Evolutionary conservation across 2,113 vertebrate genomes (phyloP), one percentile per base, ranked within the genome.

Genomic region (Alouatta palliata): DNA sequence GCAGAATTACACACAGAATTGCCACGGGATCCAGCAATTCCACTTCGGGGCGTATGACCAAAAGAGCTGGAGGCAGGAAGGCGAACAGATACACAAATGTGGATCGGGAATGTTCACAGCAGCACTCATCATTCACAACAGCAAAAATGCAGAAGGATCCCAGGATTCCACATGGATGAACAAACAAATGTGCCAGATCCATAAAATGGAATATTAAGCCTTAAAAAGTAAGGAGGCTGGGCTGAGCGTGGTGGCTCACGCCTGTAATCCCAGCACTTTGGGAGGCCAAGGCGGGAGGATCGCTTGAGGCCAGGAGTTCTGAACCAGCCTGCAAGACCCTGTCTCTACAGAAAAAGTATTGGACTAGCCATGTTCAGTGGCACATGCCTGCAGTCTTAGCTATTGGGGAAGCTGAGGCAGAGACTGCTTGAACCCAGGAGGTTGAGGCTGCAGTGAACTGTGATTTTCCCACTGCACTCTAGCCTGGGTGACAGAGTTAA

Each of bases 21-120:
- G 43, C 56, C 25, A 2, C 0, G 11, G 12, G 16, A 40, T 13
- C n/a, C 14, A 19, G 3, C 52, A 13, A 32, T 23, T 80, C 66
- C 47, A 4, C 54, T 43, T 81, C 35, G 58, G 40, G 32, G 27
- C 8, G 2, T 2, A 1, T 3, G 49, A 23, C 71, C 73, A 37
- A 25, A 32, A 76, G 52, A 17, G 4, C 0, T 8, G n/a, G 52
- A 35, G 45, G n/a, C 14, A 1, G 27, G 52, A 25, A 14, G 19
- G 23, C n/a, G 0, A 3, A 43, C 43, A 49, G 54, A 3, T 0
- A 1, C 1, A 1, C 6, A 11, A 12, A 49, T 43, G 2, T 20
- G 16, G 1, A 2, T 2, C 2, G 5, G 61, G 61, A 30, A n/a
- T 0, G 21, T 23, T 5, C n/a, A 16, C 1, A 14, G 81, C 49